Conservation (phyloP, 2,113 vertebrate genomes). For the Xiphorhynchus elegans region DNA sequence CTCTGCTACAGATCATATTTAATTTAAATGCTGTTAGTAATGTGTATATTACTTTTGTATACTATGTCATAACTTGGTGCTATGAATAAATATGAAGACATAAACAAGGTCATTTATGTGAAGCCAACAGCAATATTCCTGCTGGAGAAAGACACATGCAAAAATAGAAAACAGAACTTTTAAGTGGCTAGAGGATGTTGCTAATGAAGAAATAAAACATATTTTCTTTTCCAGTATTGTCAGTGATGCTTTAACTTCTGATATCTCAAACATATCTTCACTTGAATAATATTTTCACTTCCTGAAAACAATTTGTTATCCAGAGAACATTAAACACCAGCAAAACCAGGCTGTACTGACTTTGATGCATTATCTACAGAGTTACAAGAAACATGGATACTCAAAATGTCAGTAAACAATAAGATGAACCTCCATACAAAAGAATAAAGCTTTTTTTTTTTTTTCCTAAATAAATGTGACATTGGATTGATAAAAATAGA, state of each 20-base stretch:
- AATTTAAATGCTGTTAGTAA: constrained; percentile 31
- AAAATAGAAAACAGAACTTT: constrained; percentile 16
- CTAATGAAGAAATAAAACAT: constrained; percentile 45
- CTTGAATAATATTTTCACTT: constrained; percentile 36
- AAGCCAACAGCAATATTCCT: constrained; percentile 20
- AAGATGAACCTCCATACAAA: not conserved
- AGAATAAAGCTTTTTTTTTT: not conserved
- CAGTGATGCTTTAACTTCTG: constrained; percentile 8
- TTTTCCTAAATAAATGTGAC: not conserved
- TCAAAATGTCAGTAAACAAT: constrained; percentile 17
- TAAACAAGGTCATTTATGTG: constrained; percentile 53
- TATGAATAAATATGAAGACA: constrained; percentile 58
- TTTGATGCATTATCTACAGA: constrained; percentile 28
- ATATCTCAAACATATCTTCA: constrained; percentile 4
- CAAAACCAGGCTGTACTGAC: not conserved
- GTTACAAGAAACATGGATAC: not conserved
- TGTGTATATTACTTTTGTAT: constrained; percentile 8
- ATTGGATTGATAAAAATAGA: constrained; percentile 45
- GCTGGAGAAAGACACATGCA: not conserved
- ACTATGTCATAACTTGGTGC: not conserved
- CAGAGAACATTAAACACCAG: constrained; percentile 16
- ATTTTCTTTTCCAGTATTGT: not conserved
- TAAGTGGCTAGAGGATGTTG: not conserved
- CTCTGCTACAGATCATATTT: not conserved
- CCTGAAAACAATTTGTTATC: constrained; percentile 31